Conservation (phyloP, 2,797 vertebrate species). For the Cynopterus sphinx region DNA sequence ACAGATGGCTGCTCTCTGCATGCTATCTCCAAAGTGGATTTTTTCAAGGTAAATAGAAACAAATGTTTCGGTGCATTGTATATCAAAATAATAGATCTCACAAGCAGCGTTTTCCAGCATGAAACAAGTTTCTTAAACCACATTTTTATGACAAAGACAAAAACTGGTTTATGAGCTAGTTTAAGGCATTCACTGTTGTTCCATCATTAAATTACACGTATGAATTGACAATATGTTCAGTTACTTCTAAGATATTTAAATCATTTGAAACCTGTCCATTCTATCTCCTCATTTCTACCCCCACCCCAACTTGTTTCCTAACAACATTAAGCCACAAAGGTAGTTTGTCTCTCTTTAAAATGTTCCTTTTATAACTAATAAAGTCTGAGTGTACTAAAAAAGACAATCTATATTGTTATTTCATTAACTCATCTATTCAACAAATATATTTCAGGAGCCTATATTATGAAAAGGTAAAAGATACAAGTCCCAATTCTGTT, state of each 20-base stretch:
- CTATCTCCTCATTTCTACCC: not conserved
- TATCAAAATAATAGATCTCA: slow-evolving; percentile 80
- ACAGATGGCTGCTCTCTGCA: slow-evolving; percentile 80
- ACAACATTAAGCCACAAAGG: not conserved
- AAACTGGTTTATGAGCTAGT: slow-evolving; percentile 65
- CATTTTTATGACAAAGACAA: slow-evolving; percentile 67
- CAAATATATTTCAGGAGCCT: not conserved
- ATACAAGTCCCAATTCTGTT: not conserved
- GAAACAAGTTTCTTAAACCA: slow-evolving; percentile 75
- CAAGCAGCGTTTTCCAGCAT: slow-evolving; percentile 70
- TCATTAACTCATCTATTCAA: slow-evolving; percentile 27
- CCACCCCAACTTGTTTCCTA: not conserved
- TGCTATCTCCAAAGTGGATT: slow-evolving; percentile 78
- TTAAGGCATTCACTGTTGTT: slow-evolving; percentile 72
- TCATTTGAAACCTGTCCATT: slow-evolving; percentile 37
- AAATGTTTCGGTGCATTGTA: slow-evolving; percentile 81
- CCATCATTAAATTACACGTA: slow-evolving; percentile 36
- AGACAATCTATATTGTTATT: not conserved
- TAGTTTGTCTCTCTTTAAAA: slow-evolving; percentile 21
- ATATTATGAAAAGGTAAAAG: not conserved
- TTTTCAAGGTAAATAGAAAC: slow-evolving; percentile 85
- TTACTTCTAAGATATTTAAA: slow-evolving; percentile 42
- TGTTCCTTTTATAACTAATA: slow-evolving; percentile 21
- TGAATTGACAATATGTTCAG: not conserved
- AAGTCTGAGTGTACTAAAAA: slow-evolving; percentile 20